Percentiles rank a stretch among this genome's conserved stretches.
phyloP scores from a whole-genome alignment of 2,888 invertebrate genomes.

The Drosophila kanekoi region DNA sequence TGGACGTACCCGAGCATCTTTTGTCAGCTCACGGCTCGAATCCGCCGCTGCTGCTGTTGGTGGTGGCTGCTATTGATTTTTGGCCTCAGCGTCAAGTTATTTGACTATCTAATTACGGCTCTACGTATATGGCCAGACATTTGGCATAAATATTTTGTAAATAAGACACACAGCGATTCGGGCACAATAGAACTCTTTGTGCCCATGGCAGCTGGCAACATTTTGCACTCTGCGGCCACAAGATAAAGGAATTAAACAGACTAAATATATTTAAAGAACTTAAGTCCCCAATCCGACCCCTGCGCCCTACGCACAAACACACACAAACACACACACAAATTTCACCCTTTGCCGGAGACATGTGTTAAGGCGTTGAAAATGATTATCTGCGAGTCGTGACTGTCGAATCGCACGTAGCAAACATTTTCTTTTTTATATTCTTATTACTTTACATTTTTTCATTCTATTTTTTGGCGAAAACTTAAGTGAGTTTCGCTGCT shows the following conservation, averaged over 20 bases:
- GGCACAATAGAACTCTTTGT: constrained; percentile 26
- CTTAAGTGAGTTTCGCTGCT: no score
- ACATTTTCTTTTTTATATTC: constrained; percentile 17
- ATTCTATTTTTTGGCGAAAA: no score
- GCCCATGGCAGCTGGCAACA: constrained; percentile 56
- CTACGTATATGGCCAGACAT: constrained; percentile 59
- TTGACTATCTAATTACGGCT: constrained; percentile 76
- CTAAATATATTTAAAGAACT: constrained; percentile 36
- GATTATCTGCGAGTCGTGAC: constrained; percentile 61
- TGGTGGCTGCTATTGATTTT: constrained; percentile 49
- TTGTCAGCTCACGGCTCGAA: constrained; percentile 39
- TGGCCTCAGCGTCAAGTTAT: constrained; percentile 39
- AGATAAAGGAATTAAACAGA: constrained; percentile 50
- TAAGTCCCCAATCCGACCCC: neutral
- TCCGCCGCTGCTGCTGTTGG: neutral
- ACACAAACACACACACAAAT: neutral
- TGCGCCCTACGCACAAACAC: neutral
- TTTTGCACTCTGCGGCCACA: constrained; percentile 45
- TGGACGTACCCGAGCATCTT: constrained; percentile 71
- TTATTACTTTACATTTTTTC: neutral
- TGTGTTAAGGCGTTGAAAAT: constrained; percentile 54
- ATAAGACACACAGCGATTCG: constrained; percentile 40
- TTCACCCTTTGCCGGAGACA: constrained; percentile 52
- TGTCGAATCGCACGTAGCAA: constrained; percentile 46
- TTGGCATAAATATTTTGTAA: constrained; percentile 80